Percentiles rank a stretch among this genome's conserved stretches.
Conservation (phyloP, 2,797 vertebrate genomes). For the Bradypus variegatus region DNA sequence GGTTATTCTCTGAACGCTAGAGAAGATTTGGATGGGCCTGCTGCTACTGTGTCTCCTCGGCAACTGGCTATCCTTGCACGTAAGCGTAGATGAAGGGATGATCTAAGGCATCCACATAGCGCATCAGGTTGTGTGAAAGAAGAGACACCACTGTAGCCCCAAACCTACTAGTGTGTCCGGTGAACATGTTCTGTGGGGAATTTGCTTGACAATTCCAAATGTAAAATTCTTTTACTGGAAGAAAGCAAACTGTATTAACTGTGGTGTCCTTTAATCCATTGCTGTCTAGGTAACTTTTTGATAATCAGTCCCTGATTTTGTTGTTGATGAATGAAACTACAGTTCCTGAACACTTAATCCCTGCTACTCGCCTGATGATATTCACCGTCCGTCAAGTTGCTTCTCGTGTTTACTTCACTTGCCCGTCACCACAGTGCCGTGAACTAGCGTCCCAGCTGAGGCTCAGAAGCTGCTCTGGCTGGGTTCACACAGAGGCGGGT, state of each 20-base stretch:
- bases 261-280: background rate
- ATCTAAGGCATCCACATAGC: background rate
- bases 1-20: slow-evolving; percentile 13
- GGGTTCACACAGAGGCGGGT: background rate
- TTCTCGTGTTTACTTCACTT: background rate
- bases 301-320: background rate
- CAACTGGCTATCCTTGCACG: background rate
- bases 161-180: background rate
- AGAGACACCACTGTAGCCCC: background rate
- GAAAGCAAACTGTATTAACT: background rate
- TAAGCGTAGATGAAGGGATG: slow-evolving; percentile 3
- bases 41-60: background rate
- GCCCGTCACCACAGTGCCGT: background rate
- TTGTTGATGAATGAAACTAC: background rate
- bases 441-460: background rate
- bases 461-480: background rate
- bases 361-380: background rate
- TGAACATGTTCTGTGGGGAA: background rate
- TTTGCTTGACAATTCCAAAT: slow-evolving; percentile 2
- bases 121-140: slow-evolving; percentile 22
- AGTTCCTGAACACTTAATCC: background rate
- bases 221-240: background rate
- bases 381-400: background rate
- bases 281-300: background rate
- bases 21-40: background rate